These are phyloP conservation scores for Cydia strobilella DNA, from an alignment of 1,140 invertebrate species.

Conservation along the genomic window DNA sequence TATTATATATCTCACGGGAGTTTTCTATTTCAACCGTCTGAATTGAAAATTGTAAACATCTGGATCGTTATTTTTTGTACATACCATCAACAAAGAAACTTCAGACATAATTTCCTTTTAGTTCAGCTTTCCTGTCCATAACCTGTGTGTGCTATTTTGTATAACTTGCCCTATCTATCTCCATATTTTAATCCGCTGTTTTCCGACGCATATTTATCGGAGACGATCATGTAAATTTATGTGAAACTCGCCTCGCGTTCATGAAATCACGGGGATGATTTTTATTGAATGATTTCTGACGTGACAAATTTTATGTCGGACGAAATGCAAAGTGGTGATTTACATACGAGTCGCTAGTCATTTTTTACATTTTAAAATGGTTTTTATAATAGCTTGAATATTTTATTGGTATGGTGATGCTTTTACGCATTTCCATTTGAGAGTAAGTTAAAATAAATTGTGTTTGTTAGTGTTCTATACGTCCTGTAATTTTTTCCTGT, in stretches of 20 bases:
- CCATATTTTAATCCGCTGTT: not conserved
- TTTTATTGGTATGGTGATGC: conserved; percentile 10
- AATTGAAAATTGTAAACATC: no score
- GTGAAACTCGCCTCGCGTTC: not conserved
- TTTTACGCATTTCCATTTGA: not conserved
- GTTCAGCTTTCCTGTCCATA: no score
- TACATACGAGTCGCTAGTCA: conserved; percentile 5
- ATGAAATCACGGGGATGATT: conserved; percentile 18
- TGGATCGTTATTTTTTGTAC: no score
- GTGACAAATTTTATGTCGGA: conserved; percentile 11
- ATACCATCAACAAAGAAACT: no score
- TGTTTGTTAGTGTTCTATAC: not conserved
- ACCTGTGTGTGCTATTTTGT: not conserved
- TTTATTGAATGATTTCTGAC: conserved; percentile 27
- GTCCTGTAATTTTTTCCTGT: no score
- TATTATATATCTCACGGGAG: no score
- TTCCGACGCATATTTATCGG: conserved; percentile 9
- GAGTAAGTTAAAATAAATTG: not conserved
- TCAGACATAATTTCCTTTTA: no score
- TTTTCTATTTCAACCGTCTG: no score
- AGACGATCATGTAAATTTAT: conserved; percentile 15
- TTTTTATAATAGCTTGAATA: not conserved
- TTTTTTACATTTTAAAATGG: conserved; percentile 15
- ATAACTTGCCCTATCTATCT: not conserved
- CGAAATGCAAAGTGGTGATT: conserved; percentile 8